Base-by-base conservation (phyloP, 1,140 invertebrate genomes). In the Eumaeus atala region DNA sequence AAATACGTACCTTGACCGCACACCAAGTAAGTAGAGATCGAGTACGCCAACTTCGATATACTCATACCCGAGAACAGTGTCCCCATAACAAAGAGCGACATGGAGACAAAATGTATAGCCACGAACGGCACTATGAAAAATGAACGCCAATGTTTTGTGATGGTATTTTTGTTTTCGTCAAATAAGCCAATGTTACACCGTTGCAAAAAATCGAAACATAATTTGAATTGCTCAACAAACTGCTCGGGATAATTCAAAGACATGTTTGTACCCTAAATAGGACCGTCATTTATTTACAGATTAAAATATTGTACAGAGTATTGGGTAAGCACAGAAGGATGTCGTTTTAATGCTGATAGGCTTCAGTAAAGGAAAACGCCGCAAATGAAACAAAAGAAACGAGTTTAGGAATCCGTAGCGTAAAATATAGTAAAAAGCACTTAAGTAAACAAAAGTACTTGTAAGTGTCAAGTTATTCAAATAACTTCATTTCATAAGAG, bases 151-250 rank as follows among this genome's bases (percentile, higher is more conserved):
- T 64, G 51, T 54, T 62, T 66, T 17, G 54, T 54, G 9, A 56
- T 58, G 44, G 58, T 54, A 8, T 52, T 11, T 38, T 38, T 21
- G 12, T 61, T 49, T 17, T 61, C 17, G 10, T 57, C 51, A 9
- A 64, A 70, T 56, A 69, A 64, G 18, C 35, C 34, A 28, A 72
- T 57, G 44, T 64, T 64, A 37, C 55, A 62, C 47, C 50, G 58
- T 34, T 49, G 50, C 16, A 68, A 48, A 37, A 64, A 55, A 49
- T 62, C 52, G 38, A 71, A 61, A 52, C 66, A 64, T 9, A 49
- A 17, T 48, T 57, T 18, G 9, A 68, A 51, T 36, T 60, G 60
- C 59, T 50, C 59, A 21, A 57, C 44, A 40, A 47, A 59, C 48
- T 66, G 57, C 33, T 51, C 52, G 35, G 64, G 55, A 48, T 48